phyloP scores from a whole-genome alignment of 2,113 vertebrate species.

The Nerophis ophidion region DNA sequence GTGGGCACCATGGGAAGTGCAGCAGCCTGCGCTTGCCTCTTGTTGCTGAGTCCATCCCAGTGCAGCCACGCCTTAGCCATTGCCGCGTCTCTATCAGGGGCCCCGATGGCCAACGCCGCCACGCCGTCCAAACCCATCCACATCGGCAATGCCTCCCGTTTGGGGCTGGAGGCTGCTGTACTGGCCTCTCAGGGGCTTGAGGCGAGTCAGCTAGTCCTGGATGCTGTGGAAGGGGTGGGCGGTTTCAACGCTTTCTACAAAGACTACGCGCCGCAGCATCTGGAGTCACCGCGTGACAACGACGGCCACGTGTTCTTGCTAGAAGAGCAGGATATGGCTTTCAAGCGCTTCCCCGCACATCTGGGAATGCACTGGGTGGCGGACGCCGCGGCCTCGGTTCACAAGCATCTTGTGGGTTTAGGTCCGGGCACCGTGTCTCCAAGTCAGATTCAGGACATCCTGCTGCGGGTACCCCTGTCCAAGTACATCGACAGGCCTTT shows the following conservation, averaged over 20 bases:
- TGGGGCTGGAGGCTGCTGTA: slow-evolving; percentile 81
- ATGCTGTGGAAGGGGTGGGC: slow-evolving; percentile 74
- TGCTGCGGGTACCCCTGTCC: slow-evolving; percentile 78
- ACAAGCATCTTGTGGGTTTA: slow-evolving; percentile 68
- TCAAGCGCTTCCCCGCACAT: slow-evolving; percentile 86
- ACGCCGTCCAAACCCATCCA: slow-evolving; percentile 85
- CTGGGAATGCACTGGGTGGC: slow-evolving; percentile 89
- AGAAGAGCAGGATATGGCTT: slow-evolving; percentile 82
- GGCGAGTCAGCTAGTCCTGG: slow-evolving; percentile 75
- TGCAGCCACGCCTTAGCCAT: slow-evolving; percentile 80
- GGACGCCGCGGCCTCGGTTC: slow-evolving; percentile 75
- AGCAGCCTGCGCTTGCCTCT: slow-evolving; percentile 75
- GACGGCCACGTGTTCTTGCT: slow-evolving; percentile 71
- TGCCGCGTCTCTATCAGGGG: slow-evolving; percentile 80
- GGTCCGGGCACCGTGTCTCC: slow-evolving; percentile 59
- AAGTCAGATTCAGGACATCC: slow-evolving; percentile 66
- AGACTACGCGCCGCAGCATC: slow-evolving; percentile 70
- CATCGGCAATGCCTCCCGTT: slow-evolving; percentile 78
- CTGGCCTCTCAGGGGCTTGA: slow-evolving; percentile 79
- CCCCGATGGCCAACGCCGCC: slow-evolving; percentile 87
- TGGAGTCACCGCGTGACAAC: slow-evolving; percentile 41
- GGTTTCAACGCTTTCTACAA: slow-evolving; percentile 83
- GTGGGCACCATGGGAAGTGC: slow-evolving; percentile 86
- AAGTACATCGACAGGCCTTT: slow-evolving; percentile 87
- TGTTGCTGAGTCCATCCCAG: slow-evolving; percentile 67